These are phyloP conservation scores for Vireo griseus DNA, from an alignment of 2,797 vertebrate genomes.

Conservation along the genomic window DNA sequence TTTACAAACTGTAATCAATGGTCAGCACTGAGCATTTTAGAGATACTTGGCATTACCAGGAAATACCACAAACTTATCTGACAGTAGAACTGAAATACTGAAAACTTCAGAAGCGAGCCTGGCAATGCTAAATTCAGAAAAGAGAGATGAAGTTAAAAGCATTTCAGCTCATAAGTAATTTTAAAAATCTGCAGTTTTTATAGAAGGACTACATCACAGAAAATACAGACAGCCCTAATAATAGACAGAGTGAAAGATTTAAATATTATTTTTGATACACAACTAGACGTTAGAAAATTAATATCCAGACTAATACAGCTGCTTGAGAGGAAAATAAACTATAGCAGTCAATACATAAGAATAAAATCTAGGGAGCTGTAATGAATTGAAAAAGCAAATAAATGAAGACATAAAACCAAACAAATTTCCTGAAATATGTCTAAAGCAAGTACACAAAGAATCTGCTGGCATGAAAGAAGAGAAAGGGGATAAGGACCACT, in stretches of 20 bases:
- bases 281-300: not conserved
- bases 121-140: not conserved
- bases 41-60: not conserved
- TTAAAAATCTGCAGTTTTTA: not conserved
- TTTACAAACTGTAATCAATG: not conserved
- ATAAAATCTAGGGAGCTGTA: not conserved
- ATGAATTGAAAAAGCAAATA: slow-evolving; percentile 4
- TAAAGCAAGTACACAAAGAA: slow-evolving; percentile 4
- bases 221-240: not conserved
- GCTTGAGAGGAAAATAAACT: not conserved
- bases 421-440: not conserved
- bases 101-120: not conserved
- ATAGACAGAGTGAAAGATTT: not conserved
- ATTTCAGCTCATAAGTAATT: not conserved
- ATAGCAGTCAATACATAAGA: not conserved
- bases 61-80: not conserved
- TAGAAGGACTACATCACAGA: not conserved
- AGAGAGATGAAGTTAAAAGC: not conserved
- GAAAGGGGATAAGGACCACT: not conserved
- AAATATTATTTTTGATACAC: not conserved
- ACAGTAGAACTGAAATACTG: not conserved
- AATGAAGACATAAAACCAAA: not conserved
- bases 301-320: not conserved
- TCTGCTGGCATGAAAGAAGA: not conserved
- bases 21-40: not conserved